Evolutionary conservation across 2,797 vertebrate species (phyloP).

Genomic region (Molossus molossus): DNA sequence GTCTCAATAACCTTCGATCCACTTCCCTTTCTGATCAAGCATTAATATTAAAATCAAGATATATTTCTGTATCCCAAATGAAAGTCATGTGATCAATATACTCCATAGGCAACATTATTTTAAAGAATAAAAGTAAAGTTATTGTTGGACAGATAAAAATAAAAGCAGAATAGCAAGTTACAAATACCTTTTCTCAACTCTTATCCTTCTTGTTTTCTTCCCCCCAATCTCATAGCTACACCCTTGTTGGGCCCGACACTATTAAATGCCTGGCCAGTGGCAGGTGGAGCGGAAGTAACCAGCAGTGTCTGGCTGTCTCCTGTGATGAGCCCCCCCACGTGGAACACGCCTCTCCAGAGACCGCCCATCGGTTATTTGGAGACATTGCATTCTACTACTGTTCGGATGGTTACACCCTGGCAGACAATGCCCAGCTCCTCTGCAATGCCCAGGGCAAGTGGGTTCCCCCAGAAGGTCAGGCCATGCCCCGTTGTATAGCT

Average conservation of each 20-base stretch:
- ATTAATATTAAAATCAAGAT: slow-evolving; percentile 49
- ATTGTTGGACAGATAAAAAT: neutral
- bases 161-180: neutral
- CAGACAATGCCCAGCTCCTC: slow-evolving; percentile 95
- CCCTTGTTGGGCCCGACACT: slow-evolving; percentile 93
- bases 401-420: slow-evolving; percentile 95
- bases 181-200: neutral
- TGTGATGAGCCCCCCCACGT: slow-evolving; percentile 96
- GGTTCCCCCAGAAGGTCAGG: slow-evolving; percentile 93
- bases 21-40: slow-evolving; percentile 33
- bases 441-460: slow-evolving; percentile 96
- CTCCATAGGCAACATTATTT: slow-evolving; percentile 35
- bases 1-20: slow-evolving; percentile 11
- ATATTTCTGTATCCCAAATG: neutral
- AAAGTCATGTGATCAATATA: slow-evolving; percentile 16
- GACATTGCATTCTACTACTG: slow-evolving; percentile 98
- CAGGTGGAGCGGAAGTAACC: slow-evolving; percentile 93
- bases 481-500: slow-evolving; percentile 94
- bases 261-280: slow-evolving; percentile 94
- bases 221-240: slow-evolving; percentile 92
- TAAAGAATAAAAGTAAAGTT: slow-evolving; percentile 29
- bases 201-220: slow-evolving; percentile 55
- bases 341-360: slow-evolving; percentile 95
- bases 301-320: slow-evolving; percentile 96
- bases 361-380: slow-evolving; percentile 95